phyloP scores from a whole-genome alignment of 2,888 invertebrate genomes.

The Pterostichus madidus region DNA sequence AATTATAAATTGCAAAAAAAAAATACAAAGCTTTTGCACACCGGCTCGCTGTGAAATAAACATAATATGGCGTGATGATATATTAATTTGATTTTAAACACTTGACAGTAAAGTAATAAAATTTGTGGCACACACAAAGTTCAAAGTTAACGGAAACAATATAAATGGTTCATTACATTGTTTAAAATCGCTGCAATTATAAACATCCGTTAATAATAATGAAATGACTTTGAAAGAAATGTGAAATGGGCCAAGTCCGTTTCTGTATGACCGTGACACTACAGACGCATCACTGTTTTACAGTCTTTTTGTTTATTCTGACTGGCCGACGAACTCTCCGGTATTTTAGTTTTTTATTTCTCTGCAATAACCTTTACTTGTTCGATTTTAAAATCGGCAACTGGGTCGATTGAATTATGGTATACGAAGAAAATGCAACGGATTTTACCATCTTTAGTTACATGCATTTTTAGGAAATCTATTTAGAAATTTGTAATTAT shows the following conservation, averaged over 20 bases:
- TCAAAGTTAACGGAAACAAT: constrained; percentile 16
- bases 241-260: constrained; percentile 30
- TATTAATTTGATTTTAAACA: too few species aligned
- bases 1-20: too few species aligned
- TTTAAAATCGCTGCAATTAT: not conserved
- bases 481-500: too few species aligned
- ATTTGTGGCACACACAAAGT: not conserved
- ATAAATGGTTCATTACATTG: not conserved
- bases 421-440: constrained; percentile 1
- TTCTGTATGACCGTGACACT: constrained; percentile 54
- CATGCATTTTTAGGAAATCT: too few species aligned
- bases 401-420: constrained; percentile 53
- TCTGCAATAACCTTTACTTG: constrained; percentile 53
- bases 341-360: constrained; percentile 56
- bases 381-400: constrained; percentile 55
- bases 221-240: constrained; percentile 1
- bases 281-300: not conserved
- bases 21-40: too few species aligned
- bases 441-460: not conserved
- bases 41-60: too few species aligned
- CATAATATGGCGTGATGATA: too few species aligned
- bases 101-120: too few species aligned
- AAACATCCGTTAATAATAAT: constrained; percentile 1
- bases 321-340: constrained; percentile 59
- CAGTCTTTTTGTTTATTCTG: constrained; percentile 51